These are phyloP conservation scores for Eurytemora carolleeae DNA, from an alignment of 1,140 invertebrate species.

Conservation along the genomic window DNA sequence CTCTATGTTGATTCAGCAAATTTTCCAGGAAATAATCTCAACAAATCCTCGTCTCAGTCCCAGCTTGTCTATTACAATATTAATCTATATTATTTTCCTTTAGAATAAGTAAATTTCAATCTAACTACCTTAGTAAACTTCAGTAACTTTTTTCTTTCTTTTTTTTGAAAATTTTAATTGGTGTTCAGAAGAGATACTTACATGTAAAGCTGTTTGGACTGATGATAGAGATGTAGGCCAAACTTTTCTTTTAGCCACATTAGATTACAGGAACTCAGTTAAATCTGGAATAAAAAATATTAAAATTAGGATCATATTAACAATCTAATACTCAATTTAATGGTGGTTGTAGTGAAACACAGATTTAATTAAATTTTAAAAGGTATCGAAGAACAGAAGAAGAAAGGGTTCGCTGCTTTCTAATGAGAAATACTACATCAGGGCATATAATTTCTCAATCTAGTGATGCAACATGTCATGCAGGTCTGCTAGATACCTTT, in stretches of 20 bases:
- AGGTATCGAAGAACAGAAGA: neutral
- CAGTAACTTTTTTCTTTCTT: neutral
- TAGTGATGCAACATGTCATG: neutral
- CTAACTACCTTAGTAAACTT: neutral
- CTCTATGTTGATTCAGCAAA: no score
- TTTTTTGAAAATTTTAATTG: neutral
- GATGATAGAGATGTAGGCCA: neutral
- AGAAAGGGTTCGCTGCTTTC: neutral
- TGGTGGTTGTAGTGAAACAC: no score
- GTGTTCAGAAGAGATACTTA: neutral
- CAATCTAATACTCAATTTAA: no score
- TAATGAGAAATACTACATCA: neutral
- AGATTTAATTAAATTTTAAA: no score
- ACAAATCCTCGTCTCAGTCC: no score
- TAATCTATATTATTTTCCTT: no score
- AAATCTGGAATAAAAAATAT: no score
- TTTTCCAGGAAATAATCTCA: no score
- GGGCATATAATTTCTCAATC: neutral
- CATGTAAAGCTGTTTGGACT: neutral
- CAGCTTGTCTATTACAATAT: no score
- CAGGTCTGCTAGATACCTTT: no score
- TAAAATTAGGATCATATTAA: no score
- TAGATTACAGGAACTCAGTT: neutral
- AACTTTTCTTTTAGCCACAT: neutral
- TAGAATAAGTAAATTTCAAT: neutral